A percentile compares a stretch with the other conserved stretches of the same genome.
Evolutionary conservation across 2,113 vertebrate genomes (phyloP).

Genomic region (Megaceryle torquata): DNA sequence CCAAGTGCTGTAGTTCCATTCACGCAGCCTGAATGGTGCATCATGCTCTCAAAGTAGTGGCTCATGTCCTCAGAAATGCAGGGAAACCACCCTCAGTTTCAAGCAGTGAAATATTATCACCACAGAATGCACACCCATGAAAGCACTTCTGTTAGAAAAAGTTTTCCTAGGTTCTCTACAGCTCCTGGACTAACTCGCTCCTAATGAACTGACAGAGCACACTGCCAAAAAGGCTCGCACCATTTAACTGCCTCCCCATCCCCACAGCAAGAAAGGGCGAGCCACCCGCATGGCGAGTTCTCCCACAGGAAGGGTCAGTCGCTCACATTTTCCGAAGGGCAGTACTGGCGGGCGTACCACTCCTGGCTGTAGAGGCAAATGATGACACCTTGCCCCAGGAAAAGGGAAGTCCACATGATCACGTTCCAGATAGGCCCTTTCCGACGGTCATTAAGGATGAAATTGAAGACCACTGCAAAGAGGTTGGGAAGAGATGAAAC

Average conservation of each 20-base stretch:
- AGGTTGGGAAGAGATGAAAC: constrained; percentile 39
- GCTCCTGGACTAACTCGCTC: background rate
- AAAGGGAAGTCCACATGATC: constrained; percentile 93
- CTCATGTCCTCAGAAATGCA: background rate
- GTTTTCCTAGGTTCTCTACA: background rate
- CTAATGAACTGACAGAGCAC: background rate
- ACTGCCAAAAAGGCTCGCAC: rapidly evolving
- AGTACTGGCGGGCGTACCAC: constrained; percentile 93
- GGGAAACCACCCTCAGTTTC: background rate
- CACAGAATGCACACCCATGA: background rate
- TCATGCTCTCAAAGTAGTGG: background rate
- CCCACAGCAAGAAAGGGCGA: background rate
- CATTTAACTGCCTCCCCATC: background rate
- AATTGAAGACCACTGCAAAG: constrained; percentile 92
- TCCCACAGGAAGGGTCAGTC: background rate
- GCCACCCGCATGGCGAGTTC: rapidly evolving
- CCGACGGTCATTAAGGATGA: constrained; percentile 89
- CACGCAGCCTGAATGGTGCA: background rate
- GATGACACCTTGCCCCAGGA: constrained; percentile 89
- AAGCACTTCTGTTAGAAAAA: background rate
- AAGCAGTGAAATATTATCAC: background rate
- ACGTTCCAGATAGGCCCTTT: constrained; percentile 96
- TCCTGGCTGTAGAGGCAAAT: constrained; percentile 95
- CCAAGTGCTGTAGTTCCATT: background rate
- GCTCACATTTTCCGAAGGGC: constrained; percentile 77